Base-by-base conservation (phyloP, 1,140 invertebrate genomes). In the Uloborus diversus region DNA sequence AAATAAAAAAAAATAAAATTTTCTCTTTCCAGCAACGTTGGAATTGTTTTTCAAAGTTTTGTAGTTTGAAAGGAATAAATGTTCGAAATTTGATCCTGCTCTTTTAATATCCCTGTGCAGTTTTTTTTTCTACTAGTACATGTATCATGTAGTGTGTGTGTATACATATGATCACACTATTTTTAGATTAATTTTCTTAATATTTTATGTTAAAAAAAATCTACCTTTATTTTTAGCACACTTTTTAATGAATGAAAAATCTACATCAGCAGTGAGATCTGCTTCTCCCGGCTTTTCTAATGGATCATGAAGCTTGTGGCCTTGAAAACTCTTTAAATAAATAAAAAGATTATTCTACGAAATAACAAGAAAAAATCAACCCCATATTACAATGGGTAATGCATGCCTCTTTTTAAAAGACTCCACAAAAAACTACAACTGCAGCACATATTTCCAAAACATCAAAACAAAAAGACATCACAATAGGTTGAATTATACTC, bases 241-340 rank as follows among this genome's bases (percentile, higher is more conserved):
- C 84, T 89, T 88, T 84, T 90, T 90, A 0, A 98, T 84, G 81
- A 91, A 89, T 13, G 88, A 88, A 88, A 99, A 99, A 87, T 99
- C 95, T 0, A 99, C 96, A 89, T 99, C 97, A 17, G 95, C 95
- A 14, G 97, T 99, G 0, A 99, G 86, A 89, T 99, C 97, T 47
- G 94, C 92, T 57, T 86, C 88, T 3, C 97, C 97, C 1, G 96
- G 95, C 33, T 92, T 88, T 28, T 90, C 83, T 47, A 99, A 85
- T 0, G 96, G 95, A 87, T 98, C 91, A 65, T 94, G 92, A 51
- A 95, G 89, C 84, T 92, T 86, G 85, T 99, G 97, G 30, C 93
- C 89, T 79, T 90, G 65, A 42, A 78, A 78, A 33, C 64, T 35
- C 76, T 69, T 35, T 33, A 61, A 23, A n/a, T 28, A n/a, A n/a